Percentiles rank a stretch among this genome's conserved stretches.
Conservation (phyloP, 2,113 vertebrate species). For the Lipotes vexillifer region DNA sequence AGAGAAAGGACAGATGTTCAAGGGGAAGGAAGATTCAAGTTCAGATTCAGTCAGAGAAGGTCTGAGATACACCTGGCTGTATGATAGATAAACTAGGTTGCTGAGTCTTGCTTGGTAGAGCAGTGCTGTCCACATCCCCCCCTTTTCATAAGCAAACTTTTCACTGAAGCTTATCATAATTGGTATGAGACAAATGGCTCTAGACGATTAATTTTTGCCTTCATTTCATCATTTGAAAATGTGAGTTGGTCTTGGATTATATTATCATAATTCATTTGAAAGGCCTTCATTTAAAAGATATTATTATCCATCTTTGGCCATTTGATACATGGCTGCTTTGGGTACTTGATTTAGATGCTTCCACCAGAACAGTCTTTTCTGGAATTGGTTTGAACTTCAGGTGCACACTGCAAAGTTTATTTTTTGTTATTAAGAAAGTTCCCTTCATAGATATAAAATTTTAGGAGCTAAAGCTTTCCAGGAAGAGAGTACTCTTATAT, state of each 20-base stretch:
- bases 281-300: not conserved
- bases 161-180: not conserved
- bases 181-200: not conserved
- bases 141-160: not conserved
- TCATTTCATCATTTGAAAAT: not conserved
- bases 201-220: not conserved
- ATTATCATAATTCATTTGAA: not conserved
- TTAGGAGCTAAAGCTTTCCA: not conserved
- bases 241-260: not conserved
- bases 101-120: not conserved
- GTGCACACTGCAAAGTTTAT: not conserved
- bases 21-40: not conserved
- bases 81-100: not conserved
- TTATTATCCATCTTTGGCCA: not conserved
- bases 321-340: not conserved
- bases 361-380: not conserved
- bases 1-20: not conserved
- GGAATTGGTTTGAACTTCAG: not conserved
- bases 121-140: accelerated
- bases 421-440: not conserved
- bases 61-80: too few relatives aligned
- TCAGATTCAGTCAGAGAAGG: not conserved
- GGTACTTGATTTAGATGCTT: not conserved
- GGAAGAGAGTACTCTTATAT: not conserved
- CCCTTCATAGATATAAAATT: not conserved